Conservation (phyloP, 2,113 vertebrate species). For the Lepidothrix coronata region DNA sequence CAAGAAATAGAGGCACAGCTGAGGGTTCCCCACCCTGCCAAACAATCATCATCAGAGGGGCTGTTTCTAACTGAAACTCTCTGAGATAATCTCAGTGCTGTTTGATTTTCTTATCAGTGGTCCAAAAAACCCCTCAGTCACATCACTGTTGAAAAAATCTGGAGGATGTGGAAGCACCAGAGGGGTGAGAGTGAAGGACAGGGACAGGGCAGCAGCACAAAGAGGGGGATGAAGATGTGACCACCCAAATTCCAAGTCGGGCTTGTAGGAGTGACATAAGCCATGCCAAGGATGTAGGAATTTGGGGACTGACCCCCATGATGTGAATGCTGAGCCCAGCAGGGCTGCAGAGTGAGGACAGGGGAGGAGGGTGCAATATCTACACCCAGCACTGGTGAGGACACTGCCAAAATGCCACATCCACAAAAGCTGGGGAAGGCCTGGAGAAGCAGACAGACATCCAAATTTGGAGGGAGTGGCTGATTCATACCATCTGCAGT, state of each 20-base stretch:
- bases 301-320: not conserved
- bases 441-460: not conserved
- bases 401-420: not conserved
- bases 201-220: accelerated
- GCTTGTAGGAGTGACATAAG: not conserved
- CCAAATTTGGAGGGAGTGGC: not conserved
- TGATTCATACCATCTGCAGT: not conserved
- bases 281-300: accelerated
- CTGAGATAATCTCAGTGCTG: not conserved
- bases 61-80: not conserved
- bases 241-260: not conserved
- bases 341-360: not conserved
- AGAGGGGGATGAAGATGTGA: no score
- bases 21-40: not conserved
- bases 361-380: not conserved
- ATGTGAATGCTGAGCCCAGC: not conserved
- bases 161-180: accelerated
- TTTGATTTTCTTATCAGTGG: not conserved
- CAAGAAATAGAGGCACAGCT: not conserved
- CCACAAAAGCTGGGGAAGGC: not conserved
- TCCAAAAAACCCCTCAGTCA: not conserved
- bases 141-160: not conserved
- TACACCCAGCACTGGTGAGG: not conserved
- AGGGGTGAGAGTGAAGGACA: not conserved
- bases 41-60: not conserved